Percentiles rank a stretch among this genome's conserved stretches.
Evolutionary conservation across 2,797 vertebrate species (phyloP).

Genomic region (Xenopus petersii): DNA sequence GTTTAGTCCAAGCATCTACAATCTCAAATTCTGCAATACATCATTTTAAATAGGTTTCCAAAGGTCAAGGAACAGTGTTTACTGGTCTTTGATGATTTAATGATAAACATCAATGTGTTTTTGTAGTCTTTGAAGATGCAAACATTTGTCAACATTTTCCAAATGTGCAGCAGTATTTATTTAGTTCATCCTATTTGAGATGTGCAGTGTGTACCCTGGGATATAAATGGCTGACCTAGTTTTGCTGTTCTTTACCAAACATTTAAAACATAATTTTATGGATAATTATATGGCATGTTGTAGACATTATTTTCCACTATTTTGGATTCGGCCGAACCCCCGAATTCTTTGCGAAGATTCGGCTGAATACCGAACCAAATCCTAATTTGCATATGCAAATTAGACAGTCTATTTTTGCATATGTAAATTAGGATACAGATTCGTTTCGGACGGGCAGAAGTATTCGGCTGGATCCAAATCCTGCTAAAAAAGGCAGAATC

Average conservation of each 20-base stretch:
- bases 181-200: constrained; percentile 4
- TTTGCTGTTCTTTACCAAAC: background rate
- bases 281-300: constrained; percentile 13
- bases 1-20: background rate
- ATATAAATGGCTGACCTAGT: constrained; percentile 13
- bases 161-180: constrained; percentile 1
- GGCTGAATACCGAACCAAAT: too few relatives aligned
- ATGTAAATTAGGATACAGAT: too few relatives aligned
- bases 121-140: constrained; percentile 19
- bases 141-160: constrained; percentile 30
- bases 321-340: too few relatives aligned
- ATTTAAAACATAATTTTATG: background rate
- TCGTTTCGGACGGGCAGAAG: too few relatives aligned
- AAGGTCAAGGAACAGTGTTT: constrained; percentile 30
- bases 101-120: constrained; percentile 30
- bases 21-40: constrained; percentile 17
- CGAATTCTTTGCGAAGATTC: too few relatives aligned
- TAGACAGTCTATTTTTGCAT: too few relatives aligned
- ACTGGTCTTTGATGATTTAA: constrained; percentile 22
- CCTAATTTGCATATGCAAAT: too few relatives aligned
- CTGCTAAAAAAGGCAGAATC: too few relatives aligned
- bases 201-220: constrained; percentile 2
- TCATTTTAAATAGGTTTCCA: constrained; percentile 29
- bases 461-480: too few relatives aligned
- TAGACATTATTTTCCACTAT: background rate